Percentiles rank a stretch among this genome's conserved stretches.
Conservation (phyloP, 2,888 invertebrate genomes). For the Lypha dubia region DNA sequence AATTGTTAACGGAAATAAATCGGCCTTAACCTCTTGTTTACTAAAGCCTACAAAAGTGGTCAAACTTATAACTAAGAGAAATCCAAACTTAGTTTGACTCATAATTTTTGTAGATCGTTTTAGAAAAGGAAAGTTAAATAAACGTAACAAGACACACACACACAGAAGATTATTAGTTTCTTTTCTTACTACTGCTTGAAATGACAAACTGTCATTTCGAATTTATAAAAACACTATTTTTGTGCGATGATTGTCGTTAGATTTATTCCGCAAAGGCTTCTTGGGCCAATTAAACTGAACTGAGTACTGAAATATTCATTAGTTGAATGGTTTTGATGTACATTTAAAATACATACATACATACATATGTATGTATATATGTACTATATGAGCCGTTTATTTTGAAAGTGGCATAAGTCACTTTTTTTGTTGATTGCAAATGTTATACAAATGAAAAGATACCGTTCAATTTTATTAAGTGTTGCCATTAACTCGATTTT, state of each 20-base stretch:
- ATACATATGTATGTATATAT: too few relatives aligned
- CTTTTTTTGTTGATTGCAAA: too few relatives aligned
- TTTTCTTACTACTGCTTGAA: neutral
- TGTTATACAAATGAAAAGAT: too few relatives aligned
- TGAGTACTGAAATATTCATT: slow-evolving; percentile 52
- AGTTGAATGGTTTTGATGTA: slow-evolving; percentile 4
- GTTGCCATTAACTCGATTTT: too few relatives aligned
- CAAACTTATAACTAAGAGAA: slow-evolving; percentile 43
- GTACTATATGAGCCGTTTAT: too few relatives aligned
- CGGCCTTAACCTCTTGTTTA: slow-evolving; percentile 63
- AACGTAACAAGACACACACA: neutral
- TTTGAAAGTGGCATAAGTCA: too few relatives aligned
- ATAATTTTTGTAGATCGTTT: slow-evolving; percentile 30
- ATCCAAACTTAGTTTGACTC: slow-evolving; percentile 5
- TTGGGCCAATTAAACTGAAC: slow-evolving; percentile 24
- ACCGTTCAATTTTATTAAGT: too few relatives aligned
- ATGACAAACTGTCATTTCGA: slow-evolving; percentile 9
- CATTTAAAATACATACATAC: slow-evolving; percentile 7
- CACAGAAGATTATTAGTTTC: neutral
- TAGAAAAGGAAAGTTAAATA: neutral
- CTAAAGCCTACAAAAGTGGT: slow-evolving; percentile 9
- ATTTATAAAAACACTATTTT: neutral
- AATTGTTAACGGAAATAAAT: slow-evolving; percentile 80
- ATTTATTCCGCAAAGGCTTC: slow-evolving; percentile 38
- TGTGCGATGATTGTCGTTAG: neutral